Conservation (phyloP, 2,113 vertebrate species). For the Ophiodon elongatus region DNA sequence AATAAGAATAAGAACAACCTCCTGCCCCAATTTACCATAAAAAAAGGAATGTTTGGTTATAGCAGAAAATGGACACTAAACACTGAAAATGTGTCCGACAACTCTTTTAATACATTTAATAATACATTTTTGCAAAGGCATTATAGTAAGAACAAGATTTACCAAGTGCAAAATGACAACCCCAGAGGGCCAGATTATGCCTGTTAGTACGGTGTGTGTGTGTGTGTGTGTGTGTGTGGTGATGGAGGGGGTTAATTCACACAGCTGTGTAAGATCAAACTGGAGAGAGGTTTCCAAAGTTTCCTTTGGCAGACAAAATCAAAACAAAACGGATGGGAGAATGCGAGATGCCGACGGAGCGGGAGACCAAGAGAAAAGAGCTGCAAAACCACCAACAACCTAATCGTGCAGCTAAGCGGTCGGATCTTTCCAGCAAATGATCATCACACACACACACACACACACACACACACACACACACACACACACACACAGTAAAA, state of each 20-base stretch:
- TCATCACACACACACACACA: slow-evolving; percentile 35
- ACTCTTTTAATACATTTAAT: not conserved
- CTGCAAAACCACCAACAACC: slow-evolving; percentile 38
- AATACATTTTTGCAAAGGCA: slow-evolving; percentile 1
- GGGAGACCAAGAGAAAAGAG: slow-evolving; percentile 11
- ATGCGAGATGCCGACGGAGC: slow-evolving; percentile 22
- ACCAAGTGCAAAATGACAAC: slow-evolving; percentile 24
- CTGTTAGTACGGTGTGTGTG: slow-evolving; percentile 3
- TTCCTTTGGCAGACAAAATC: slow-evolving; percentile 69
- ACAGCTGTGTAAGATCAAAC: slow-evolving; percentile 70
- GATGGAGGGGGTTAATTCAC: slow-evolving; percentile 45
- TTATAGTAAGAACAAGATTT: slow-evolving; percentile 5
- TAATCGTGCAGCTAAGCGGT: slow-evolving; percentile 34
- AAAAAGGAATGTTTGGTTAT: not conserved
- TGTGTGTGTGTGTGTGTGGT: slow-evolving; percentile 6
- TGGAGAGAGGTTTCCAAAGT: slow-evolving; percentile 66
- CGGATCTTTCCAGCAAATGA: slow-evolving; percentile 61
- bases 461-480: slow-evolving; percentile 27
- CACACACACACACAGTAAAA: slow-evolving; percentile 27
- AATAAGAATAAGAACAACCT: not conserved
- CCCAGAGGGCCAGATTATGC: slow-evolving; percentile 43
- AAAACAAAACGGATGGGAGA: slow-evolving; percentile 67
- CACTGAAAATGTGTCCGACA: not conserved
- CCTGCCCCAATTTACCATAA: not conserved
- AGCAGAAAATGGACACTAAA: not conserved